phyloP scores from a whole-genome alignment of 2,888 invertebrate species.

The Xestia rhomboidea region DNA sequence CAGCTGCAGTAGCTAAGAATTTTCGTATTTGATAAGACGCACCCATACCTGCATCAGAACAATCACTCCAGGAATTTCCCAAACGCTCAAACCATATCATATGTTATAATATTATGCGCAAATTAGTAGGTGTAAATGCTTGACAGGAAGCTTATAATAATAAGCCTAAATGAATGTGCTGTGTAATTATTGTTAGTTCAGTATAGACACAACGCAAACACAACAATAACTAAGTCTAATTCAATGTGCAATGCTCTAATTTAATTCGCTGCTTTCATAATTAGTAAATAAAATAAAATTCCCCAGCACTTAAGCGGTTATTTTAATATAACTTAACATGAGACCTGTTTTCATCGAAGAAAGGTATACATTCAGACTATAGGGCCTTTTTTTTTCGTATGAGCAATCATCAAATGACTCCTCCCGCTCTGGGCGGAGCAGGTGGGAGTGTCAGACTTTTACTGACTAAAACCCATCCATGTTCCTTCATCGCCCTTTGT shows the following conservation, averaged over 20 bases:
- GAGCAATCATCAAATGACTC: too few relatives aligned
- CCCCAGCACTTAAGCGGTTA: neutral
- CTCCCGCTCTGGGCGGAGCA: too few relatives aligned
- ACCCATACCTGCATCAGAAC: neutral
- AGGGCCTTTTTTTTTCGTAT: too few relatives aligned
- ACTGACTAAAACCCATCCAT: too few relatives aligned
- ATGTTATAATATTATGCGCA: neutral
- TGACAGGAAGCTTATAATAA: constrained; percentile 34
- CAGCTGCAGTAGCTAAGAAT: neutral
- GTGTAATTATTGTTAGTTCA: neutral
- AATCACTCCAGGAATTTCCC: neutral
- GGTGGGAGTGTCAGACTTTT: too few relatives aligned
- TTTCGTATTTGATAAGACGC: neutral
- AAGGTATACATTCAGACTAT: too few relatives aligned
- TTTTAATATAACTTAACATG: too few relatives aligned
- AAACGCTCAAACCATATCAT: neutral
- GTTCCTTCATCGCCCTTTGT: too few relatives aligned
- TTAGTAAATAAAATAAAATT: neutral
- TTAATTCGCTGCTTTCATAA: neutral
- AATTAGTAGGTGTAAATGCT: neutral
- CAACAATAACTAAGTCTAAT: neutral
- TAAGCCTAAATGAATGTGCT: neutral
- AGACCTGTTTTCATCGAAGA: too few relatives aligned
- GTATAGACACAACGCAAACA: neutral
- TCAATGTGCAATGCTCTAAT: neutral